phyloP scores from a whole-genome alignment of 2,888 invertebrate genomes.

The Pyrochroa serraticornis region DNA sequence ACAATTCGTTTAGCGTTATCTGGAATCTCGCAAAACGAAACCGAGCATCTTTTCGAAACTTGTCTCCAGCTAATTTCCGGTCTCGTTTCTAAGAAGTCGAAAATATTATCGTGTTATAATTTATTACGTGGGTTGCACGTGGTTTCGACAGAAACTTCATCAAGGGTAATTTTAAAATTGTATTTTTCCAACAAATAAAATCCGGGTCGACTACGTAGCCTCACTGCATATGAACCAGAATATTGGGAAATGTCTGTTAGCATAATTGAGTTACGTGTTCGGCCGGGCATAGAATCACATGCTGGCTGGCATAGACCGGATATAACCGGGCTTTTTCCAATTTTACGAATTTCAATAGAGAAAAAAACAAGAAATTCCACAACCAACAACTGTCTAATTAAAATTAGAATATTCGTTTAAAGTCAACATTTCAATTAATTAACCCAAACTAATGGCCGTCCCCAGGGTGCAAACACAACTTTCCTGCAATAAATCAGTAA shows the following conservation, averaged over 20 bases:
- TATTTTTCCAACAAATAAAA: conserved; percentile 29
- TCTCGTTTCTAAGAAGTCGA: background rate
- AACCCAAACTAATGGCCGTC: too few species aligned
- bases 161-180: conserved; percentile 14
- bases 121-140: conserved; percentile 4
- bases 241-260: conserved; percentile 51
- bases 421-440: too few species aligned
- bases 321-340: conserved; percentile 25
- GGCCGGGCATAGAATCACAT: conserved; percentile 44
- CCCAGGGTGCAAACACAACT: too few species aligned
- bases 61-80: conserved; percentile 2
- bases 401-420: too few species aligned
- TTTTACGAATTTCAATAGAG: conserved; percentile 25
- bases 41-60: background rate
- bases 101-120: conserved; percentile 1
- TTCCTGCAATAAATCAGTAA: too few species aligned
- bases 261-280: conserved; percentile 50
- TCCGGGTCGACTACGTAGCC: conserved; percentile 31
- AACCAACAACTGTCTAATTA: background rate
- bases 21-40: background rate
- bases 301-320: conserved; percentile 27
- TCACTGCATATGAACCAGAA: conserved; percentile 39
- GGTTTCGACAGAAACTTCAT: background rate
- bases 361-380: background rate
- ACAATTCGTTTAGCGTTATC: conserved; percentile 2